Evolutionary conservation across 2,888 invertebrate species (phyloP), one percentile per base, ranked within the genome.

Genomic region (Phaonia tiefii): DNA sequence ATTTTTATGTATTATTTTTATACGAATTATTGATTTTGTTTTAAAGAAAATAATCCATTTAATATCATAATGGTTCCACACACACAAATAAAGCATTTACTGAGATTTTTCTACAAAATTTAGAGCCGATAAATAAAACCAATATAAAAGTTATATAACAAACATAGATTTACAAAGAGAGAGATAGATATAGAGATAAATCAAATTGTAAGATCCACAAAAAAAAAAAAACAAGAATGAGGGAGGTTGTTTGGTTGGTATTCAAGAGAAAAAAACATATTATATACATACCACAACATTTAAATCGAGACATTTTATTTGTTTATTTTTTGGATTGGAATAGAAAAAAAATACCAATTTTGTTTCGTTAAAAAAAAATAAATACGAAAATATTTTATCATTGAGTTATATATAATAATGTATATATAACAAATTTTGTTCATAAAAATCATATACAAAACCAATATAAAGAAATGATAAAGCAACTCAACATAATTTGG

Each of bases 251-350:
- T 31, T 31, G 31, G 31, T 31, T 31, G 31, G 8, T 31, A 3
- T 3, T 3, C 8, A 5, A 3, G 8, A 31, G 31, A 31, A 31
- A 31, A 31, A 5, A 31, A 31, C 31, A 31, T 31, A 37, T 77
- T 75, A 78, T 79, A 82, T 74, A 81, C 82, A 77, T 79, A 71
- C 60, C 77, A 81, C 75, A 75, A 75, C 67, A 80, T 78, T 81
- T 69, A 70, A 51, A 72, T 83, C 80, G 58, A 69, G 54, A 77
- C 49, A 25, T 42, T 66, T 65, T 66, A 46, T 56, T 69, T 75
- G 8, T 82, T 77, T 74, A 66, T 74, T 58, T 60, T 73, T 79
- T 83, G 58, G 31, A 75, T 76, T 79, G 49, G 77, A 71, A 80
- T 79, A 84, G 71, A 77, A 78, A 73, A 56, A 63, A 56, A 44